These are phyloP conservation scores for Leptodactylus fallax DNA, from an alignment of 2,797 vertebrate species.

Conservation along the genomic window DNA sequence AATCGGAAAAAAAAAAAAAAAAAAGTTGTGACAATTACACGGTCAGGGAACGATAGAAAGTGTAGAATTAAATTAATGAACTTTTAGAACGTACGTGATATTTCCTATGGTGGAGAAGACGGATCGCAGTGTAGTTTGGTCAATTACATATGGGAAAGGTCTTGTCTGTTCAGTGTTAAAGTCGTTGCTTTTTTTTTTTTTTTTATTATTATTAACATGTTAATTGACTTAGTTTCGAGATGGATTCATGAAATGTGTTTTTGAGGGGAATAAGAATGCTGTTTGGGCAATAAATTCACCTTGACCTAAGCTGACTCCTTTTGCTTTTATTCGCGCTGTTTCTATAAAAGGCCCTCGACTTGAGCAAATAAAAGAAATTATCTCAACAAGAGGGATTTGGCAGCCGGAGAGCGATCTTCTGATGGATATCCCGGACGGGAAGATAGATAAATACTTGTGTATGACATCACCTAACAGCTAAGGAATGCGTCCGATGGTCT, in stretches of 20 bases:
- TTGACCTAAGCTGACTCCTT: constrained; percentile 74
- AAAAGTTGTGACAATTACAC: constrained; percentile 76
- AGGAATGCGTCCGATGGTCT: constrained; percentile 33
- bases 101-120: constrained; percentile 69
- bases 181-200: constrained; percentile 67
- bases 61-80: constrained; percentile 71
- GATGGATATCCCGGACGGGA: constrained; percentile 47
- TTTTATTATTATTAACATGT: constrained; percentile 75
- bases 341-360: constrained; percentile 47
- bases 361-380: constrained; percentile 60
- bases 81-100: constrained; percentile 73
- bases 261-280: constrained; percentile 78
- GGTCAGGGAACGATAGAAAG: constrained; percentile 75
- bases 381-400: constrained; percentile 58
- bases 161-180: constrained; percentile 77
- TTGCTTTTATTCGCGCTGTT: constrained; percentile 57
- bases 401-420: constrained; percentile 38
- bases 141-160: constrained; percentile 72
- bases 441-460: constrained; percentile 43
- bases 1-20: constrained; percentile 66
- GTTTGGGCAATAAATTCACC: constrained; percentile 87
- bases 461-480: constrained; percentile 47
- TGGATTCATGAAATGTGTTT: constrained; percentile 79
- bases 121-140: constrained; percentile 68
- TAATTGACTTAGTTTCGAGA: constrained; percentile 75